phyloP scores from a whole-genome alignment of 2,797 vertebrate genomes.

The Lepus oiostolus region DNA sequence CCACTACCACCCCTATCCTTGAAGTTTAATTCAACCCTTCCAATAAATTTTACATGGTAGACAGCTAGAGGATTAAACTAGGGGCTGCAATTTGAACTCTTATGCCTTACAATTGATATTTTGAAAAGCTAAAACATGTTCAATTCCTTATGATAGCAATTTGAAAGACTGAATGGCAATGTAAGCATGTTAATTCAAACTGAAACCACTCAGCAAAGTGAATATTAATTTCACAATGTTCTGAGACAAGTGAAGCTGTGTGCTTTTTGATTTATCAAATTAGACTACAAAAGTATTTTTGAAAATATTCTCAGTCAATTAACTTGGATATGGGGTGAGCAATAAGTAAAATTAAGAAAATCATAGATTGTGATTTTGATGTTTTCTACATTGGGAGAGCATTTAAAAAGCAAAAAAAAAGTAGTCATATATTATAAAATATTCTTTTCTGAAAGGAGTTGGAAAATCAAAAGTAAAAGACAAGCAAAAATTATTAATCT shows the following conservation, averaged over 20 bases:
- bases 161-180: conserved; percentile 33
- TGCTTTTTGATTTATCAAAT: conserved; percentile 47
- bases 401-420: conserved; percentile 46
- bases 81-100: neutral
- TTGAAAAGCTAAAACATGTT: conserved; percentile 61
- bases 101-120: conserved; percentile 55
- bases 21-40: conserved; percentile 46
- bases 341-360: conserved; percentile 39
- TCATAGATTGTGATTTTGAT: neutral
- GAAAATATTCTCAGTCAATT: conserved; percentile 26
- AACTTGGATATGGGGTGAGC: neutral
- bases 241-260: conserved; percentile 17
- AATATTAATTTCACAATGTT: conserved; percentile 33
- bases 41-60: neutral
- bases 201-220: conserved; percentile 53
- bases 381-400: conserved; percentile 53
- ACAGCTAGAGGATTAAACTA: conserved; percentile 30
- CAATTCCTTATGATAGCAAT: conserved; percentile 41
- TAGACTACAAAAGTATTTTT: neutral
- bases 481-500: neutral
- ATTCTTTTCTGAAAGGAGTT: neutral
- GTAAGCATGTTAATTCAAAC: conserved; percentile 62
- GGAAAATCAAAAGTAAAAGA: neutral
- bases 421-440: neutral
- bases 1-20: neutral